A percentile compares a stretch with the other conserved stretches of the same genome.
Conservation (phyloP, 2,797 vertebrate species). For the Tragopan temminckii region DNA sequence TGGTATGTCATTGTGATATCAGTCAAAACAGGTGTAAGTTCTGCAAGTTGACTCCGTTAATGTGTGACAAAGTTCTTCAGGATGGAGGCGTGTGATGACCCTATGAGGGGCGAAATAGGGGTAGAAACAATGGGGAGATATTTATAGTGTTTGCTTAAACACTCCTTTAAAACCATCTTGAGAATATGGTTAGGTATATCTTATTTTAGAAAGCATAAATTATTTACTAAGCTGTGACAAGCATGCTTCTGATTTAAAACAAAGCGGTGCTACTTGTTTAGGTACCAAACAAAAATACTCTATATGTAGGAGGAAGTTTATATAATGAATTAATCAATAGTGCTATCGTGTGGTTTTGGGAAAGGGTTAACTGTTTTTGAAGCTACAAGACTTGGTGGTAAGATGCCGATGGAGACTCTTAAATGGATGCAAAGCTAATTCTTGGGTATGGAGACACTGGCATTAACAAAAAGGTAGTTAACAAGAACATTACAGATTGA, state of each 20-base stretch:
- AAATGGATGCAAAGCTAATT: background rate
- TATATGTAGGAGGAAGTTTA: background rate
- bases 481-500: background rate
- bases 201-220: background rate
- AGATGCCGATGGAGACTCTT: background rate
- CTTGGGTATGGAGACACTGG: background rate
- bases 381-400: background rate
- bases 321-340: background rate
- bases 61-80: background rate
- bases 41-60: background rate
- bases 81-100: background rate
- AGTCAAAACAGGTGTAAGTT: background rate
- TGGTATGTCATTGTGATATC: background rate
- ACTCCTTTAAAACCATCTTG: background rate
- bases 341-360: background rate
- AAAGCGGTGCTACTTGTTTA: background rate
- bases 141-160: background rate
- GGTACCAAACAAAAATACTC: background rate
- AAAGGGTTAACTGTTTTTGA: background rate
- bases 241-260: background rate
- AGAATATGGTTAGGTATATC: background rate
- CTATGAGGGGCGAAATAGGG: background rate
- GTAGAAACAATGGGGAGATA: background rate
- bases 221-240: constrained; percentile 4
- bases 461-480: background rate